These are phyloP conservation scores for Melanotaenia pygmaea DNA, from an alignment of 2,797 vertebrate species.

Conservation along the genomic window DNA sequence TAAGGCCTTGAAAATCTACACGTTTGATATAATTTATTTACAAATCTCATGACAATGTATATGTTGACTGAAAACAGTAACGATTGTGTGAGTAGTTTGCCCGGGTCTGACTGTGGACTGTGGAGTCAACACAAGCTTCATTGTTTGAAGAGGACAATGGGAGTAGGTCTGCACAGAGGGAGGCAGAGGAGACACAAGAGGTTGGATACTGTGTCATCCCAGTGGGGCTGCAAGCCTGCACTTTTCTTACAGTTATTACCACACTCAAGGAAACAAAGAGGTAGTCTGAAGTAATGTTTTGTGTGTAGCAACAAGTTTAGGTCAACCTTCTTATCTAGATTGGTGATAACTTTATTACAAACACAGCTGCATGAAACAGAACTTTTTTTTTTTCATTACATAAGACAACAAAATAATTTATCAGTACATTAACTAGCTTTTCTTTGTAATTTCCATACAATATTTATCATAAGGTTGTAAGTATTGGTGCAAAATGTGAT, in stretches of 20 bases:
- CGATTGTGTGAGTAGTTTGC: slow-evolving; percentile 37
- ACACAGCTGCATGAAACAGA: not conserved
- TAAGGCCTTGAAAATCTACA: not conserved
- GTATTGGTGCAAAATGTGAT: not conserved
- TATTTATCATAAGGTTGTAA: not conserved
- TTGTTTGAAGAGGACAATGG: slow-evolving; percentile 74
- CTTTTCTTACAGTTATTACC: slow-evolving; percentile 28
- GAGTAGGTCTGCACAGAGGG: slow-evolving; percentile 42
- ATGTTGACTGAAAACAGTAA: slow-evolving; percentile 40
- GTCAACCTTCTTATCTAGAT: not conserved
- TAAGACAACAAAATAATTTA: not conserved
- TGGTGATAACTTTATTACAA: not conserved
- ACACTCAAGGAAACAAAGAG: slow-evolving; percentile 22
- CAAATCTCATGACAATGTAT: slow-evolving; percentile 20
- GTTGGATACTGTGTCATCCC: slow-evolving; percentile 30
- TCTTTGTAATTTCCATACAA: not conserved
- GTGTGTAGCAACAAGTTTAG: slow-evolving; percentile 23
- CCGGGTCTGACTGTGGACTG: slow-evolving; percentile 48
- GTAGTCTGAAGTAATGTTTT: slow-evolving; percentile 15
- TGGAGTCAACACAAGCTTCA: slow-evolving; percentile 62
- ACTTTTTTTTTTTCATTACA: not conserved
- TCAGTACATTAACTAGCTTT: not conserved
- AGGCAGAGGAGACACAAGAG: slow-evolving; percentile 53
- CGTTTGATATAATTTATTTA: slow-evolving; percentile 17
- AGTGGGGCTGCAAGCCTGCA: not conserved